phyloP scores from a whole-genome alignment of 2,888 invertebrate genomes.

The Chymomyza caudatula region DNA sequence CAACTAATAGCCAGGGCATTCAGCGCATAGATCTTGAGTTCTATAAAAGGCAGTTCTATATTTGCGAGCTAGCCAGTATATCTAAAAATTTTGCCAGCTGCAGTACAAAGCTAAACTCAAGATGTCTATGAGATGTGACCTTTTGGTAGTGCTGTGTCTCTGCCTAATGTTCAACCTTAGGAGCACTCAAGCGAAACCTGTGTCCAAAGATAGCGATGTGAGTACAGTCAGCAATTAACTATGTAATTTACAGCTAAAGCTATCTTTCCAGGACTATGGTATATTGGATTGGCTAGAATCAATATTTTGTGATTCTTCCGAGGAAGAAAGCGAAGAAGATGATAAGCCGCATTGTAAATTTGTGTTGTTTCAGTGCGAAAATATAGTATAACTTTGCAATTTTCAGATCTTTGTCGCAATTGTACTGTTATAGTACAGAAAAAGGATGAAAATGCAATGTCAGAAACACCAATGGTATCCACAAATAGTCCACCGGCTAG shows the following conservation, averaged over 20 bases:
- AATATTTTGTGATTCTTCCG: slow-evolving; percentile 29
- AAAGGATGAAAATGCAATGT: slow-evolving; percentile 2
- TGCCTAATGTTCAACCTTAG: slow-evolving; percentile 22
- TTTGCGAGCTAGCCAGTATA: slow-evolving; percentile 27
- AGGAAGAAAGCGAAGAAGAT: slow-evolving; percentile 33
- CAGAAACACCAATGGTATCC: slow-evolving; percentile 10
- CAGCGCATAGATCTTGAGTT: not conserved
- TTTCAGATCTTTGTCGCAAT: slow-evolving; percentile 62
- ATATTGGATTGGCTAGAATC: slow-evolving; percentile 28
- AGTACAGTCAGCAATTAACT: slow-evolving; percentile 17
- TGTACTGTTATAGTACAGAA: slow-evolving; percentile 58
- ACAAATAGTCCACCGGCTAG: slow-evolving; percentile 16
- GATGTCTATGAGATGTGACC: slow-evolving; percentile 41
- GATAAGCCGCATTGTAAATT: not conserved
- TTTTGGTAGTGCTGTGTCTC: slow-evolving; percentile 19
- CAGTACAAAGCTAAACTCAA: slow-evolving; percentile 7
- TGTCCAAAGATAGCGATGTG: not conserved
- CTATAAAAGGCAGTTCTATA: slow-evolving; percentile 42
- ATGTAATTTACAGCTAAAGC: not conserved
- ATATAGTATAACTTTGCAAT: not conserved
- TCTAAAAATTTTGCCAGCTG: not conserved
- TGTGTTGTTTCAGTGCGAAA: not conserved
- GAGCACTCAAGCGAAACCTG: slow-evolving; percentile 19
- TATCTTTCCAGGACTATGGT: not conserved
- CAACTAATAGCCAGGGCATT: slow-evolving; percentile 5